These are phyloP conservation scores for Ptilonorhynchus violaceus DNA, from an alignment of 2,113 vertebrate species.

Conservation along the genomic window DNA sequence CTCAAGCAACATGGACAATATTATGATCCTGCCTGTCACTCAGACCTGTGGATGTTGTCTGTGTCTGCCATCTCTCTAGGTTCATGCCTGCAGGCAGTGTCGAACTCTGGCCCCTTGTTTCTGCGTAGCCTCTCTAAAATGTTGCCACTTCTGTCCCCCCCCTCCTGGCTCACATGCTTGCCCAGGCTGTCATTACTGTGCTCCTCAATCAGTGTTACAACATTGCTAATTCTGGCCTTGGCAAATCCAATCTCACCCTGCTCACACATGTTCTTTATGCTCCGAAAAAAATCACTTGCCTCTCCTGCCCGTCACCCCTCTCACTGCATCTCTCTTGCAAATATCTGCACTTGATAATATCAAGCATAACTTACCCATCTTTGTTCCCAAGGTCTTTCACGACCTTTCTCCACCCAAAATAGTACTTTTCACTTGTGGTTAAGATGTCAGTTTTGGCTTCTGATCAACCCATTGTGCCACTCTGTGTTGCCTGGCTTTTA, in stretches of 20 bases:
- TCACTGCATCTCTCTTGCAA: fast-evolving
- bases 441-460: background rate
- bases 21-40: background rate
- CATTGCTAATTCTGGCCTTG: background rate
- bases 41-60: fast-evolving
- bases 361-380: background rate
- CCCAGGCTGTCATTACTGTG: background rate
- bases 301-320: fast-evolving
- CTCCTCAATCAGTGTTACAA: background rate
- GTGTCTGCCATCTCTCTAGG: background rate
- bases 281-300: background rate
- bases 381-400: background rate
- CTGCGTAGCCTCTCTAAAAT: background rate
- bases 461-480: background rate
- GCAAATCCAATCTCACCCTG: background rate
- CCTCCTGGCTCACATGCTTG: fast-evolving
- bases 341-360: background rate
- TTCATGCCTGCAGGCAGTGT: background rate
- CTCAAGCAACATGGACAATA: background rate
- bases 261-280: fast-evolving
- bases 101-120: background rate
- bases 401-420: background rate
- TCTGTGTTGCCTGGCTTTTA: background rate
- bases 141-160: background rate
- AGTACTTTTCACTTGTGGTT: background rate